Conservation (phyloP, 2,797 vertebrate genomes). For the Gobio occitaniae region DNA sequence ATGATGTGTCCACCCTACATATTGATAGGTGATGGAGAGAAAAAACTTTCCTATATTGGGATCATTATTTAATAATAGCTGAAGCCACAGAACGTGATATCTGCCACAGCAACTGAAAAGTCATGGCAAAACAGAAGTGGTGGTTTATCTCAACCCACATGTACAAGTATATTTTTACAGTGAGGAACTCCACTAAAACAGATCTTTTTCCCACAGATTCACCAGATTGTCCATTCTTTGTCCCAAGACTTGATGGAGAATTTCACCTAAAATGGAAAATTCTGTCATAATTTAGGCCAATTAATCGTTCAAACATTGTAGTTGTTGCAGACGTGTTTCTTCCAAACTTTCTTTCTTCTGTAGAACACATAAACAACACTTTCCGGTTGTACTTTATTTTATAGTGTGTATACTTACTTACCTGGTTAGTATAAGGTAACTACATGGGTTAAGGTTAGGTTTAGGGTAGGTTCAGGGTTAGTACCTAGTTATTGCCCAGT, state of each 20-base stretch:
- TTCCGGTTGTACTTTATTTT: no score
- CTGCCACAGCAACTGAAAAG: constrained; percentile 4
- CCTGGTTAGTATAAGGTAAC: no score
- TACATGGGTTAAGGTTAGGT: no score
- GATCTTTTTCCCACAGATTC: constrained; percentile 1
- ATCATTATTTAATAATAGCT: constrained; percentile 50
- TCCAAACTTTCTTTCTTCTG: background rate
- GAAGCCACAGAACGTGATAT: constrained; percentile 32
- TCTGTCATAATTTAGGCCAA: background rate
- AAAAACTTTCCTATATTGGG: constrained; percentile 10
- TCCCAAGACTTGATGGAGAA: background rate
- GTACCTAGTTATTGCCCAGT: no score
- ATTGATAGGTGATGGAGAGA: constrained; percentile 37
- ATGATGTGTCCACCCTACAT: constrained; percentile 46
- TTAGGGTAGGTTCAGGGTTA: no score
- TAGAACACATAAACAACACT: background rate
- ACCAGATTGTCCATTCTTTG: constrained; percentile 8
- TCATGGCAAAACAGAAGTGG: constrained; percentile 10
- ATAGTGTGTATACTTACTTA: no score
- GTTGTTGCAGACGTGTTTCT: background rate
- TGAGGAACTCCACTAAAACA: background rate
- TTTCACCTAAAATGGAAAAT: background rate
- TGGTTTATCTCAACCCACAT: constrained; percentile 6
- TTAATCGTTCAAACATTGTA: background rate
- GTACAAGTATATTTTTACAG: constrained; percentile 1